Base-by-base conservation (phyloP, 2,888 invertebrate species). In the Oscheius sp. region DNA sequence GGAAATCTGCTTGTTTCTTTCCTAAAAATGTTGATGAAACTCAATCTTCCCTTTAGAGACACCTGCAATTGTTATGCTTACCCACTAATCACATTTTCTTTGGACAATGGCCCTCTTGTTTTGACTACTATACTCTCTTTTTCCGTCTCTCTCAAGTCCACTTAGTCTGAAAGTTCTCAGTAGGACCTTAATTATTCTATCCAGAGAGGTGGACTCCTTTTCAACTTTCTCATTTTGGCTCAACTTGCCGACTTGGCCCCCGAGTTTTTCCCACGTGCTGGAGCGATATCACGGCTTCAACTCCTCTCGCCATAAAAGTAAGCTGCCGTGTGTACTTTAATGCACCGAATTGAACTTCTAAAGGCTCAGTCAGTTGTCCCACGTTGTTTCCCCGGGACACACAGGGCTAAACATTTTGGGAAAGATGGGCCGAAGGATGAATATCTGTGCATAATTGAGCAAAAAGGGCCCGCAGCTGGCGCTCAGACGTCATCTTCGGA, bases 361-460 rank as follows among this genome's bases (percentile, higher is more conserved):
- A 5, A 17, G 20, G 20, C 20, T 17, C 5, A 25, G 20, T 48
- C 48, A 15, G 20, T 25, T 39, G 17, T 39, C 45, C 25, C 61
- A 45, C 61, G 61, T 15, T 61, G 45, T 5, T 42, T 61, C 42
- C 20, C 61, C 15, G 27, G 27, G 17, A 25, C 61, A n/a, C n/a
- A n/a, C n/a, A 45, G 31, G 29, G 45, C 61, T 45, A 61, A 61
- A 61, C 42, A 61, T 45, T 61, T 42, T 31, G 42, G 31, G 29
- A 42, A 34, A n/a, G n/a, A n/a, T n/a, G n/a, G 45, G 17, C 61
- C 45, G n/a, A 27, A n/a, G 45, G 61, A 45, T 61, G 61, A 61
- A 61, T 61, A 61, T 61, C 61, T 61, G 45, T 61, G 45, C 45
- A 61, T 61, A 61, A 61, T 61, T 61, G 42, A 61, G 25, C 25